Conservation (phyloP, 2,888 invertebrate species). For the Sarcophaga caerulescens region DNA sequence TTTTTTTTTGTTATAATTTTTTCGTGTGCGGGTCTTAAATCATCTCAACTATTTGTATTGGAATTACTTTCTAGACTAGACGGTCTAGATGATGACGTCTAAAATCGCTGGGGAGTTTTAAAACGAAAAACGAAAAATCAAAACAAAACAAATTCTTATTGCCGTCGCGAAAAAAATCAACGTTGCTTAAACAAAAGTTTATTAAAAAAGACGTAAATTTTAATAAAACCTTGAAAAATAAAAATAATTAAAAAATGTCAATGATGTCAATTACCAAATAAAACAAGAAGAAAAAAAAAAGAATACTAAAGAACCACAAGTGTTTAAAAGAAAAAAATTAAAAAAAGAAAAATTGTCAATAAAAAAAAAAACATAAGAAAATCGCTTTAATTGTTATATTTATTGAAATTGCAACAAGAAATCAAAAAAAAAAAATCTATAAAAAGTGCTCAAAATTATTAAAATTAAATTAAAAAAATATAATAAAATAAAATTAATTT, state of each 20-base stretch:
- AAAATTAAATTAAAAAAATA: not conserved
- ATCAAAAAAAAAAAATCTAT: not conserved
- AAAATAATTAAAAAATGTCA: not conserved
- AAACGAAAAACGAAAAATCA: not conserved
- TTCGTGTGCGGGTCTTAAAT: not conserved
- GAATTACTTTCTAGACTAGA: constrained; percentile 49
- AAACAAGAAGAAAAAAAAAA: not conserved
- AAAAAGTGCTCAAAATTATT: not conserved
- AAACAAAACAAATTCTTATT: constrained; percentile 3
- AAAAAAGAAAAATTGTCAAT: not conserved
- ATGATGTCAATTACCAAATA: not conserved
- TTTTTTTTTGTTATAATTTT: not conserved
- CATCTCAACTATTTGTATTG: constrained; percentile 23
- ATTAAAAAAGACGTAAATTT: not conserved
- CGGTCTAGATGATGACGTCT: constrained; percentile 44
- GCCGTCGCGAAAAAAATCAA: constrained; percentile 56
- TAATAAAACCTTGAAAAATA: not conserved
- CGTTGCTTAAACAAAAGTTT: not conserved
- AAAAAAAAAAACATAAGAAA: not conserved
- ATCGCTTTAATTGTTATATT: too few relatives aligned
- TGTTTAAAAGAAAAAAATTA: not conserved
- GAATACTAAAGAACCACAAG: not conserved
- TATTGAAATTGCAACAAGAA: not conserved
- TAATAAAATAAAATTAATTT: too few relatives aligned
- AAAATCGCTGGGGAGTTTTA: constrained; percentile 32